Percentiles rank a stretch among this genome's conserved stretches.
Evolutionary conservation across 2,888 invertebrate genomes (phyloP).

Genomic region (Caenorhabditis virilis): DNA sequence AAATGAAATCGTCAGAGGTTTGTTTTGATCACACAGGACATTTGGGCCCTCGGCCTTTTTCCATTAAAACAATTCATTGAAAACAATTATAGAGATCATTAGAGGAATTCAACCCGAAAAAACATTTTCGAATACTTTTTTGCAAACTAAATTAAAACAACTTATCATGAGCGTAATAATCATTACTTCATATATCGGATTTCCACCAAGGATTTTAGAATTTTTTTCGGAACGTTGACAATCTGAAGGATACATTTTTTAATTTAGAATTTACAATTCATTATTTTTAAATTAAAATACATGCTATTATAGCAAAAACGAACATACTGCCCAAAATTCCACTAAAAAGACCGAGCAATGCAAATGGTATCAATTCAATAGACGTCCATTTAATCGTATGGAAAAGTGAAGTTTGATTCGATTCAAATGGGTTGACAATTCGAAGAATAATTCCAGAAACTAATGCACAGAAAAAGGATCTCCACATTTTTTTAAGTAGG

Average conservation of each 20-base stretch:
- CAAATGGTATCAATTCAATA: conserved; percentile 94
- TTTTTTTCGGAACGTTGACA: conserved; percentile 64
- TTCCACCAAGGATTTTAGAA: conserved; percentile 75
- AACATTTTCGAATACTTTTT: too few relatives aligned
- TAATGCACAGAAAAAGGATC: conserved; percentile 97
- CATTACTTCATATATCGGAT: conserved; percentile 90
- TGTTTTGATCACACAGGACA: conserved; percentile 63
- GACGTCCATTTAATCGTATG: conserved; percentile 98
- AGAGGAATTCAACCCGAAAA: too few relatives aligned
- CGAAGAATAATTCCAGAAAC: conserved; percentile 89
- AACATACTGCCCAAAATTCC: conserved; percentile 95
- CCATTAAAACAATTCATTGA: too few relatives aligned
- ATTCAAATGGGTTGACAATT: conserved; percentile 97
- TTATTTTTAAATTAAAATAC: too few relatives aligned
- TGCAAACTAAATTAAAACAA: too few relatives aligned
- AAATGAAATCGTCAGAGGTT: conserved; percentile 56
- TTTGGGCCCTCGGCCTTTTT: too few relatives aligned
- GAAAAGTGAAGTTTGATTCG: conserved; percentile 93
- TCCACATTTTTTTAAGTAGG: conserved; percentile 96
- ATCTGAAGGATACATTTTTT: conserved; percentile 70
- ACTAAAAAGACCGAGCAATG: conserved; percentile 89
- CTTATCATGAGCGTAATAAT: too few relatives aligned
- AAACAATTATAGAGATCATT: too few relatives aligned
- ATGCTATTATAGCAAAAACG: conserved; percentile 92
- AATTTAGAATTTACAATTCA: conserved; percentile 69